These are phyloP conservation scores for Threskiornis aethiopicus DNA, from an alignment of 2,797 vertebrate genomes.

Conservation along the genomic window DNA sequence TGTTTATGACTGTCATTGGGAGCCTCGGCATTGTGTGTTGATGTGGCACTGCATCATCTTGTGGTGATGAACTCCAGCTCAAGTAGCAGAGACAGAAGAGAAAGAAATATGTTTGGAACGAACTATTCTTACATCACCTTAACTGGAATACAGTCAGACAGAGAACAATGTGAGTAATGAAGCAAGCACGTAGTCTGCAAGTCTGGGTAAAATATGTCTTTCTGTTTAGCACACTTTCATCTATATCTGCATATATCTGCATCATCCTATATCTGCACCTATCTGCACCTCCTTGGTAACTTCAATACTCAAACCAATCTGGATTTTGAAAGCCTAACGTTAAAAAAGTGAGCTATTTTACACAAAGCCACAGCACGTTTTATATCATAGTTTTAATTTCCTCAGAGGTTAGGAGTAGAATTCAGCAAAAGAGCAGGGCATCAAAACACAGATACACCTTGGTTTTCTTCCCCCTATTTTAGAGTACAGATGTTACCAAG, in stretches of 20 bases:
- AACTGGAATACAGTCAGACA: not conserved
- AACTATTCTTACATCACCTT: not conserved
- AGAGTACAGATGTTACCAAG: not conserved
- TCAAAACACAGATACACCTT: not conserved
- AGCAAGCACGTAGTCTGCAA: not conserved
- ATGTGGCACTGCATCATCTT: constrained; percentile 18
- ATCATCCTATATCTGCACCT: not conserved
- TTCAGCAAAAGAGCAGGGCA: not conserved
- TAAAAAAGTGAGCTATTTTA: not conserved
- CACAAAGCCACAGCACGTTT: not conserved
- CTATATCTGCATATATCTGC: not conserved
- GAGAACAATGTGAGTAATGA: not conserved
- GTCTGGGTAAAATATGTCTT: not conserved
- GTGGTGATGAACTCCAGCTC: not conserved
- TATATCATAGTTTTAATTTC: not conserved
- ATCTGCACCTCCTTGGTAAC: not conserved
- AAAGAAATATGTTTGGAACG: not conserved
- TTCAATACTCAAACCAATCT: not conserved
- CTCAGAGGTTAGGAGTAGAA: not conserved
- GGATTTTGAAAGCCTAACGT: not conserved
- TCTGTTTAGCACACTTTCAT: not conserved
- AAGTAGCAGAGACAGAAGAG: not conserved
- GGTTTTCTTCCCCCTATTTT: not conserved
- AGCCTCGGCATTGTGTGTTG: not conserved
- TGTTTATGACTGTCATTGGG: not conserved